Conservation (phyloP, 2,113 vertebrate genomes). For the Sinocyclocheilus maitianheensis region DNA sequence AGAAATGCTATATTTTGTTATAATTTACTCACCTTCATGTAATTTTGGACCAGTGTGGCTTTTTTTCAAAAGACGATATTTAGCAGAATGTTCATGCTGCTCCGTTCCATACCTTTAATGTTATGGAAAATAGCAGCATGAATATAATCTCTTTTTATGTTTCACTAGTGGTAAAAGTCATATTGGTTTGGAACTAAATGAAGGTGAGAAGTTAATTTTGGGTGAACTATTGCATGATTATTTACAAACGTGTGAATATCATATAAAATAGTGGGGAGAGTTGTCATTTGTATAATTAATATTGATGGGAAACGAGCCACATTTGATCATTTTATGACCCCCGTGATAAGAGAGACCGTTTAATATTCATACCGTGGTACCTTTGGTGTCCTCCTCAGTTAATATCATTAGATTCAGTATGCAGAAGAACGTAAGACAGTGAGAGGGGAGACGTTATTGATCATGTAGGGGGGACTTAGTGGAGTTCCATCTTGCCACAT, state of each 20-base stretch:
- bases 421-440: background rate
- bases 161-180: background rate
- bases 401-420: slow-evolving; percentile 11
- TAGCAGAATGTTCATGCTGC: background rate
- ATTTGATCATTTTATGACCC: background rate
- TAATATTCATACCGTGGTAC: background rate
- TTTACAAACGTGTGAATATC: background rate
- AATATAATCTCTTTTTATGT: background rate
- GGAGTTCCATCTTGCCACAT: slow-evolving; percentile 25
- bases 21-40: background rate
- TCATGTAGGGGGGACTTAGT: background rate
- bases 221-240: background rate
- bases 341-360: background rate
- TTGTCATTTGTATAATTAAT: too few species aligned
- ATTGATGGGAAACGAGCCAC: too few species aligned
- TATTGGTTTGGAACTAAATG: background rate
- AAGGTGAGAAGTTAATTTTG: background rate
- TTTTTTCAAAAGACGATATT: background rate
- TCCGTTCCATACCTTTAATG: background rate
- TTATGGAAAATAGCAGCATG: background rate
- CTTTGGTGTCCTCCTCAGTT: background rate
- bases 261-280: background rate
- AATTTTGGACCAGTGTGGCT: background rate
- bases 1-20: background rate
- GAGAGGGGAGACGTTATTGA: slow-evolving; percentile 35